phyloP scores from a whole-genome alignment of 2,797 vertebrate genomes.

The Anguilla anguilla region DNA sequence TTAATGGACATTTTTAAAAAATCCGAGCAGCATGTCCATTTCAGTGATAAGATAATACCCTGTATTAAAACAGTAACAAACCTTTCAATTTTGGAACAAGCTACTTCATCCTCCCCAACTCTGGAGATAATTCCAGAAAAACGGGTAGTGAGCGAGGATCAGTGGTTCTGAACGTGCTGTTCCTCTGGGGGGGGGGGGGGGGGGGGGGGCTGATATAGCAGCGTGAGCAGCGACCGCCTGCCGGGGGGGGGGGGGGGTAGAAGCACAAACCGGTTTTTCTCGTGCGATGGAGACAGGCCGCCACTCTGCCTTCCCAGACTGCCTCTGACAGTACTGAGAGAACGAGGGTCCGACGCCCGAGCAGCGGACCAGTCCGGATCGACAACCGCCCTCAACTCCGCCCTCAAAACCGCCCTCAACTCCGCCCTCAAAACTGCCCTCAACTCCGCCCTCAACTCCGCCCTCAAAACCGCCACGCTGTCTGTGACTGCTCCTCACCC shows the following conservation, averaged over 20 bases:
- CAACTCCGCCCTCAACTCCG: too few species aligned
- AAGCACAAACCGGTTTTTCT: not conserved
- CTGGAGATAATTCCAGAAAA: not conserved
- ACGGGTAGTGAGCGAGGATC: not conserved
- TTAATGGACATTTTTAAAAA: slow-evolving; percentile 7
- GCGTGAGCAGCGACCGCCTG: not conserved
- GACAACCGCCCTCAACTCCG: too few species aligned
- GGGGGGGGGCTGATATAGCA: not conserved
- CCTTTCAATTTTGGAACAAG: slow-evolving; percentile 16
- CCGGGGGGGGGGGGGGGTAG: not conserved
- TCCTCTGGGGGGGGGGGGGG: not conserved
- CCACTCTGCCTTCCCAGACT: not conserved
- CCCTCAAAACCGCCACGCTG: not conserved
- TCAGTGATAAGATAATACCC: slow-evolving; percentile 39
- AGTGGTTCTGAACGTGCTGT: not conserved
- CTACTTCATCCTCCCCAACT: not conserved
- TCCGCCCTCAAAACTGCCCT: too few species aligned
- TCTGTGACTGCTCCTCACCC: not conserved
- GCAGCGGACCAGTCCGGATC: not conserved
- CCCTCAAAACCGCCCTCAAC: too few species aligned
- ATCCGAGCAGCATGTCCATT: slow-evolving; percentile 37
- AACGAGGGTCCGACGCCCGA: not conserved
- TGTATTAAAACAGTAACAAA: slow-evolving; percentile 37
- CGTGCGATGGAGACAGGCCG: not conserved
- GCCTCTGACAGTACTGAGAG: too few species aligned